Percentiles rank a stretch among this genome's conserved stretches.
phyloP scores from a whole-genome alignment of 2,113 vertebrate species.

The Cricetomys ansorgei region DNA sequence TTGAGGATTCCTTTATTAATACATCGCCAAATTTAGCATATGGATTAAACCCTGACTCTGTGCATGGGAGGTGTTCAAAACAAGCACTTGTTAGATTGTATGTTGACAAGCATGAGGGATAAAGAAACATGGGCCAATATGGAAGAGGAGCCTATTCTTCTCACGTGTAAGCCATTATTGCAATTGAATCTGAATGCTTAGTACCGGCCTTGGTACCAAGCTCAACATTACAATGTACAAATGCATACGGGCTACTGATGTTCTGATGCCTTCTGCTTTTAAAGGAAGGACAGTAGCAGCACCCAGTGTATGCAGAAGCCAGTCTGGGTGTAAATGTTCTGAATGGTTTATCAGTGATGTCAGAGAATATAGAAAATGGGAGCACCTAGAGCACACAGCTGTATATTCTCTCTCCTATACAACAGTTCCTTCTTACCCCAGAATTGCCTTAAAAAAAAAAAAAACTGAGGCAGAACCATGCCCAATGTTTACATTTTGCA shows the following conservation, averaged over 20 bases:
- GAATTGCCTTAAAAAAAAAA: slow-evolving; percentile 13
- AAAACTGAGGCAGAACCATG: neutral
- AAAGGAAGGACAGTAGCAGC: neutral
- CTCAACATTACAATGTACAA: neutral
- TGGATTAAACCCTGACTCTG: slow-evolving; percentile 11
- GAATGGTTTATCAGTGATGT: neutral
- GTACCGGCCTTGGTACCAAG: neutral
- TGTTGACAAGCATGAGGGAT: neutral
- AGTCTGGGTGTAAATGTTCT: neutral
- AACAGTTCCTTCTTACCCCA: neutral
- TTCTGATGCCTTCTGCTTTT: neutral
- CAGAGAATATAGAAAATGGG: neutral
- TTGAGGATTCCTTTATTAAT: slow-evolving; percentile 42
- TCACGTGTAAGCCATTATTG: neutral
- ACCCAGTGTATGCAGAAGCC: neutral
- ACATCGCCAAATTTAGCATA: slow-evolving; percentile 12
- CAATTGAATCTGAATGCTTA: neutral
- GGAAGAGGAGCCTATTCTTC: neutral
- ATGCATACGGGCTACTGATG: neutral
- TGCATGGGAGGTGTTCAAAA: neutral
- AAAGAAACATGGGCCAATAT: neutral
- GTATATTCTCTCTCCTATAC: neutral
- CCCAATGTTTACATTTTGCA: neutral
- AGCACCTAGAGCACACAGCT: neutral
- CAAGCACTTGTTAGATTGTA: slow-evolving; percentile 14